Conservation (phyloP, 2,888 invertebrate species). For the Argynnis bischoffii region DNA sequence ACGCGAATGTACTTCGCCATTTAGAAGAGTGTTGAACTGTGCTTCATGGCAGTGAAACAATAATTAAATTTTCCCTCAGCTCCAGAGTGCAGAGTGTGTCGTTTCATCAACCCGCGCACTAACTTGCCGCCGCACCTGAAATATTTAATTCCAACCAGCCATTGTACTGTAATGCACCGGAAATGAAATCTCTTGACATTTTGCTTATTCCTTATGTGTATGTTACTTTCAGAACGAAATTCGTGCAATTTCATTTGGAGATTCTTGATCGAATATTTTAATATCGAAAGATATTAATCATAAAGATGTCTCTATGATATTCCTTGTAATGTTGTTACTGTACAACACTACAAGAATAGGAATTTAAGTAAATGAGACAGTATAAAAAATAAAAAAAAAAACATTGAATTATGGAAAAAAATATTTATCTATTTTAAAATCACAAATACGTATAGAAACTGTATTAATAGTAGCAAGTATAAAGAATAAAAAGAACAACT, state of each 20-base stretch:
- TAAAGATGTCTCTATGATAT: too few species aligned
- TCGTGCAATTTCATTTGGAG: constrained; percentile 5
- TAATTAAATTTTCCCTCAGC: constrained; percentile 76
- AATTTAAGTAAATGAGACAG: too few species aligned
- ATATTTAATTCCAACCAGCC: constrained; percentile 70
- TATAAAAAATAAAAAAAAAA: too few species aligned
- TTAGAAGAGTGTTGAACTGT: constrained; percentile 74
- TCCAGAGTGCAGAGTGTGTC: constrained; percentile 67
- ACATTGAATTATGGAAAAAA: too few species aligned
- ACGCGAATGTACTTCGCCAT: constrained; percentile 67
- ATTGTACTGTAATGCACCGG: constrained; percentile 66
- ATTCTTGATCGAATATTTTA: not conserved
- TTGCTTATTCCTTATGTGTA: constrained; percentile 43
- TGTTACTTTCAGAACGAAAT: constrained; percentile 28
- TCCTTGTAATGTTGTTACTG: too few species aligned
- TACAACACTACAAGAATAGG: too few species aligned
- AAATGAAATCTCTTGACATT: constrained; percentile 64
- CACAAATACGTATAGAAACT: too few species aligned
- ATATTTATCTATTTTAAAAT: too few species aligned
- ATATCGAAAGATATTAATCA: not conserved
- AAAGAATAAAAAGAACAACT: too few species aligned
- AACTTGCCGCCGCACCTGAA: constrained; percentile 70
- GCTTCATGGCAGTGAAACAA: constrained; percentile 66
- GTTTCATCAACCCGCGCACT: constrained; percentile 72
- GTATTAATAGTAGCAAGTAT: too few species aligned